Base-by-base conservation (phyloP, 2,113 vertebrate species). In the Hystrix brachyura region DNA sequence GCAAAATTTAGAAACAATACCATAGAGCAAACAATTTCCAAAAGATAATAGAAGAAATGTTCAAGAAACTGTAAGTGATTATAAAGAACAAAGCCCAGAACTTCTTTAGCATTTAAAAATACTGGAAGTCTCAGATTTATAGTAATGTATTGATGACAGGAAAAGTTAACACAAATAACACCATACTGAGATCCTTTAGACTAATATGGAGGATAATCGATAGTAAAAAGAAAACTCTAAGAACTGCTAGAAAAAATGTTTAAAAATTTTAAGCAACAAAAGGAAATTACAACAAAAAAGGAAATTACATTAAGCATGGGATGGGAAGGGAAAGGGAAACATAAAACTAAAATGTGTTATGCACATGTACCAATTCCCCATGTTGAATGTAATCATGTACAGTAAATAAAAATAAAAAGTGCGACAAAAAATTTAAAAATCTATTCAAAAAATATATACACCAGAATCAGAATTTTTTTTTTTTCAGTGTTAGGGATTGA, bases 1-100 rank as follows among this genome's bases (percentile, higher is more conserved):
- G 29, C 18, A 71, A 79, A 32, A 96, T 71, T 48, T 90, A 46
- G 25, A 86, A 96, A 65, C 7, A 86, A 27, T 32, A 62, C 4
- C 14, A 79, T 4, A n/a, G 5, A 7, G 29, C 2, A 15, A 46
- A 78, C n/a, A 23, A 34, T 38, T 60, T 87, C 3, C 25, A 48
- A 5, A 72, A 15, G 21, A 57, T 27, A 51, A 78, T 8, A 94
- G 51, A 90, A 5, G 8, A 76, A 46, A 21, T 81, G 27, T 81
- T 19, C 51, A 18, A 71, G 13, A 14, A 62, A 62, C 60, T 62
- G 23, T 19, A 57, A 57, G 60, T 23, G 18, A 62, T 62, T 25
- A 23, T 62, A 12, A 57, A 57, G 55, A 57, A 57, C 15, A 57
- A 57, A 57, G 55, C 55, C 32, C 48, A 29, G 34, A 43, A 43